Evolutionary conservation across 2,113 vertebrate genomes (phyloP), one percentile per base, ranked within the genome.

Genomic region (Pedionomus torquatus): DNA sequence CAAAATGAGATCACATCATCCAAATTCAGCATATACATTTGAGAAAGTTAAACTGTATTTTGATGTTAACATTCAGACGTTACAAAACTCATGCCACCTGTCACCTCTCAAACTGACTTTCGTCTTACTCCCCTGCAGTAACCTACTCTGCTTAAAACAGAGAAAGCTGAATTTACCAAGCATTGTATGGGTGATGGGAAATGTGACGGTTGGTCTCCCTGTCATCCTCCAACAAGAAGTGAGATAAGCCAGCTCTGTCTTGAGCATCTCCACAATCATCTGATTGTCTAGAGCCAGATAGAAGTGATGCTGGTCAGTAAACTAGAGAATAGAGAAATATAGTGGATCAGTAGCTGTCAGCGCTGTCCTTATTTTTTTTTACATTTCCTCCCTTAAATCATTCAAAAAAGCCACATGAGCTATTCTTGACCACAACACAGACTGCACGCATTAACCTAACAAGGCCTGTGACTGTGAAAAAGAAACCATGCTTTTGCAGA

Each of bases 211-310:
- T 79, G 99, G 99, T 71, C 99, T 98, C 87, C 99, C 99, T 1
- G 99, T 99, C 99, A 99, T 99, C 95, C 99, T 98, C 99, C 99
- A 99, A 95, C 99, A 99, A 44, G 99, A 99, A 26, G 99, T 99
- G 31, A 99, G 98, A 89, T 99, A 99, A 61, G 99, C 98, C 97
- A 99, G 97, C 88, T 99, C 99, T 6, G 98, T 99, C 41, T 99
- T 98, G 87, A 99, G 97, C 99, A 99, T 99, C 95, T 99, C 99
- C 93, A 99, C 99, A 26, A 99, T 99, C 99, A 99, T 99, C 97
- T 99, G 99, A 51, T 99, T 99, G 98, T 99, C 99, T 98, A 99
- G 97, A 11, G 99, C 99, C 98, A 99, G 97, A 97, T 99, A 99
- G 98, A 99, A 99, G 95, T 99, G 99, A 96, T 99, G 99, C 95